Conservation (phyloP, 1,140 invertebrate species). For the Mylabris phalerata region DNA sequence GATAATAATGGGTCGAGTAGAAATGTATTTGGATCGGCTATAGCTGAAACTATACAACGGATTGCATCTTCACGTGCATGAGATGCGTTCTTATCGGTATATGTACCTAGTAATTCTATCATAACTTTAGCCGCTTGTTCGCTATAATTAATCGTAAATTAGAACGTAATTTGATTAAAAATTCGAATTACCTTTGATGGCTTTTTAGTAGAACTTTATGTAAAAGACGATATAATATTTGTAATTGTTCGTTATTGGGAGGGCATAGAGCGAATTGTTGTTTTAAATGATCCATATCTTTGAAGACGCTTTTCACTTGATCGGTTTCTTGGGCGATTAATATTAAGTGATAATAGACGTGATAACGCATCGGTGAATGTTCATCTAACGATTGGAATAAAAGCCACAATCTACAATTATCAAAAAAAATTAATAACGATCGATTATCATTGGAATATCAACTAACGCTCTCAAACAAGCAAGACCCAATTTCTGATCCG, state of each 20-base stretch:
- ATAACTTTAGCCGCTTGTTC: slow-evolving; percentile 92
- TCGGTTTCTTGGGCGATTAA: slow-evolving; percentile 82
- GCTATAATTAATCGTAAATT: slow-evolving; percentile 44
- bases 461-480: slow-evolving; percentile 83
- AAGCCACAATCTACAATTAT: slow-evolving; percentile 62
- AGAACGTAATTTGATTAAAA: neutral
- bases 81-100: slow-evolving; percentile 93
- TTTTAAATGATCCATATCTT: slow-evolving; percentile 72
- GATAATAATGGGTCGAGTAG: slow-evolving; percentile 87
- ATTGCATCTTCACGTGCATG: slow-evolving; percentile 95
- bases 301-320: slow-evolving; percentile 73
- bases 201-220: slow-evolving; percentile 78
- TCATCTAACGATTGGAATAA: slow-evolving; percentile 87
- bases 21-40: slow-evolving; percentile 93
- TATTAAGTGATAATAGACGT: slow-evolving; percentile 86
- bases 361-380: slow-evolving; percentile 76
- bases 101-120: slow-evolving; percentile 92
- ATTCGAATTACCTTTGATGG: slow-evolving; percentile 54
- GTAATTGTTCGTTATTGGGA: slow-evolving; percentile 85
- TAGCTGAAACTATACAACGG: slow-evolving; percentile 88
- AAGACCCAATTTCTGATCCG: slow-evolving; percentile 71
- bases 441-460: slow-evolving; percentile 10
- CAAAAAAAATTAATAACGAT: slow-evolving; percentile 11
- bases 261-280: slow-evolving; percentile 76
- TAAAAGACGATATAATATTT: slow-evolving; percentile 81